These are phyloP conservation scores for Pachyramphus minor DNA, from an alignment of 2,113 vertebrate species.

Conservation along the genomic window DNA sequence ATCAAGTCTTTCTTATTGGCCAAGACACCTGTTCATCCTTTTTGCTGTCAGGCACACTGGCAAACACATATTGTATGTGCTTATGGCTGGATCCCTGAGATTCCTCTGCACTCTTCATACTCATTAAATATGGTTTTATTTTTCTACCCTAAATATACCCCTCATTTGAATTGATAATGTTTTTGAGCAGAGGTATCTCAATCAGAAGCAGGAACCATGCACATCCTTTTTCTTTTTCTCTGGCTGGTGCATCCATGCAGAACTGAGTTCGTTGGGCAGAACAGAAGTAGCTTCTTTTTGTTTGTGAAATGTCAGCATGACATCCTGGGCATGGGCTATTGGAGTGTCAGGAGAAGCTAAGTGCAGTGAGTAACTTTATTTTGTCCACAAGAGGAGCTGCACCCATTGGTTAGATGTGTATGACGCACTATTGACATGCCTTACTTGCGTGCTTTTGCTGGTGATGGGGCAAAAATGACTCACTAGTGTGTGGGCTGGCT, in stretches of 20 bases:
- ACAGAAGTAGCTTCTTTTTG: not conserved
- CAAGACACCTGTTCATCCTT: not conserved
- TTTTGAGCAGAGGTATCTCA: not conserved
- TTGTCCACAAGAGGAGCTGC: not conserved
- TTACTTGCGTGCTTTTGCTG: not conserved
- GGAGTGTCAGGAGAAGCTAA: not conserved
- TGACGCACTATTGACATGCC: conserved; percentile 25
- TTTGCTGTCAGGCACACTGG: not conserved
- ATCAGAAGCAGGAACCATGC: not conserved
- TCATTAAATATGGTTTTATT: not conserved
- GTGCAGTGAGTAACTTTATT: not conserved
- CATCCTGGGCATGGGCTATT: not conserved
- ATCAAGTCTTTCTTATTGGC: not conserved
- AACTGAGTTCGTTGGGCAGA: not conserved
- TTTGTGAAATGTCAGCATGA: not conserved
- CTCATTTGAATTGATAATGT: not conserved
- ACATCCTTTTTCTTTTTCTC: not conserved
- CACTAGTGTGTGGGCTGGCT: conserved; percentile 52
- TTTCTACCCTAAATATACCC: not conserved
- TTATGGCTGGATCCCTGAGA: not conserved
- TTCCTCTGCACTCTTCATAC: not conserved
- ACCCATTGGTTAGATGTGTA: not conserved
- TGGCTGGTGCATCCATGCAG: not conserved
- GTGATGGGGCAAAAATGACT: conserved; percentile 54
- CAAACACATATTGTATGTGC: not conserved